Evolutionary conservation across 1,140 invertebrate genomes (phyloP).

Genomic region (Spodoptera litura): DNA sequence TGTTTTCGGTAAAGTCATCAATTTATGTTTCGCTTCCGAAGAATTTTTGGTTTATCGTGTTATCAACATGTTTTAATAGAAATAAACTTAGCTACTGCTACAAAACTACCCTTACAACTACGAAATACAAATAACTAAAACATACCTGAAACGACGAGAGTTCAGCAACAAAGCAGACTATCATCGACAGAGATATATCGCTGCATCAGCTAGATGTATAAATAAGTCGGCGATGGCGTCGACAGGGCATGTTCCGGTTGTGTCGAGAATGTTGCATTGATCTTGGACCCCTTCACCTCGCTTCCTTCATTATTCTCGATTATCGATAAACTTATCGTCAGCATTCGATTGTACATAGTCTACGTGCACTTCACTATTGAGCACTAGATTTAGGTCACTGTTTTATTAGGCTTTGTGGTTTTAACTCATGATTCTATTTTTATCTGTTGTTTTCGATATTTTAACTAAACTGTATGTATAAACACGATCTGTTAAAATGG

Average conservation of each 20-base stretch:
- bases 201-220: conserved; percentile 75
- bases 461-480: conserved; percentile 12
- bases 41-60: too few relatives aligned
- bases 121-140: conserved; percentile 35
- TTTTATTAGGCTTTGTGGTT: conserved; percentile 26
- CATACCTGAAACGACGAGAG: conserved; percentile 82
- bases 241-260: conserved; percentile 65
- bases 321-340: conserved; percentile 53
- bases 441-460: background rate
- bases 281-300: conserved; percentile 57
- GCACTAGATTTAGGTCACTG: conserved; percentile 49
- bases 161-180: conserved; percentile 84
- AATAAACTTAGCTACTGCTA: too few relatives aligned
- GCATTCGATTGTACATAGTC: conserved; percentile 57
- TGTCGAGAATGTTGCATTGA: conserved; percentile 59
- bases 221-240: conserved; percentile 69
- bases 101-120: conserved; percentile 5
- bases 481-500: conserved; percentile 6
- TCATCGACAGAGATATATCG: conserved; percentile 81
- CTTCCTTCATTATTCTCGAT: conserved; percentile 54
- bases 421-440: conserved; percentile 17
- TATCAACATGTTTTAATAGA: too few relatives aligned
- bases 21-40: too few relatives aligned
- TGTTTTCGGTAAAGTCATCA: too few relatives aligned
- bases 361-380: conserved; percentile 62